Evolutionary conservation across 2,888 invertebrate genomes (phyloP), one percentile per base, ranked within the genome.

Genomic region (Polydrusus cervinus): DNA sequence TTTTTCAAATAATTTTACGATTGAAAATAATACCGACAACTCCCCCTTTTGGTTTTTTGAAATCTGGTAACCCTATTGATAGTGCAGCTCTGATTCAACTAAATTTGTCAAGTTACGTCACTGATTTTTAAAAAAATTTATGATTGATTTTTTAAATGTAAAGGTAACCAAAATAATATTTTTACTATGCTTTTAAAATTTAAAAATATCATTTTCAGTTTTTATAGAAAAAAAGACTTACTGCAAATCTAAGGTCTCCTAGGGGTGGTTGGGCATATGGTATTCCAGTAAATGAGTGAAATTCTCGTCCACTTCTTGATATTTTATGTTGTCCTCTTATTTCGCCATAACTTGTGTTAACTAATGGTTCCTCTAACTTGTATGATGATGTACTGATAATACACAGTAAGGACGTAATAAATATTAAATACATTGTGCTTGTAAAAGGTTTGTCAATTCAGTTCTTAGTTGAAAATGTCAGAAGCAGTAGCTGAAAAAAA

Each of bases 191-290:
- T n/a, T n/a, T 34, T 34, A 6, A 7, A 34, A 34, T 34, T 34
- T 9, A 34, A 8, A 34, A 34, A 34, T 34, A n/a, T n/a, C n/a
- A n/a, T n/a, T n/a, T 34, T 5, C 5, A 25, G 34, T 34, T 34
- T 34, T 10, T 1, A 34, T 9, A 43, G 1, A 43, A n/a, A 43
- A 43, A 10, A 34, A 13, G 1, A 57, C 68, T 71, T 78, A 83
- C 82, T 78, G 78, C 79, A 76, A 84, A 84, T 77, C 83, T 67
- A 13, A 84, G 76, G 40, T 78, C 71, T 14, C 80, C 81, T 8
- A 83, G 20, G 3, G 83, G 83, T 8, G 83, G 82, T 76, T 81
- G 78, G 2, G 83, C 83, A 72, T 79, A 83, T 5, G 83, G 84
- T 57, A 84, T 81, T 60, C 82, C 81, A 30, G 79, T 79, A 69